Percentiles rank a stretch among this genome's conserved stretches.
Conservation (phyloP, 1,140 invertebrate species). For the Stegodyphus dumicola region DNA sequence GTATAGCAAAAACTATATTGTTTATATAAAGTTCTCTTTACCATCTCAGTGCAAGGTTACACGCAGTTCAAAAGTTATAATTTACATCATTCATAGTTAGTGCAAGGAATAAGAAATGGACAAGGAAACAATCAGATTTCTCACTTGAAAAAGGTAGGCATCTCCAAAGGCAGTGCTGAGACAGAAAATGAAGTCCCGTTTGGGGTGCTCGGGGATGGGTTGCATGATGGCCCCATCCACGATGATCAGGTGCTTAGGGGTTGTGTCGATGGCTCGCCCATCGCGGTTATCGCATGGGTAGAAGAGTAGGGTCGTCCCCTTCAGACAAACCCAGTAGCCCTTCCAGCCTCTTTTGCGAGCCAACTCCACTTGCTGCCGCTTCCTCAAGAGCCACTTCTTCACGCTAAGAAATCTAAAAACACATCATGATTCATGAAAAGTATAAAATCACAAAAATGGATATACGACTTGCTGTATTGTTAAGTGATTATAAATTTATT, state of each 20-base stretch:
- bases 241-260: constrained; percentile 96
- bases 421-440: not conserved
- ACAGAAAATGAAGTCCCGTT: constrained; percentile 97
- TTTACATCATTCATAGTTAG: too few species aligned
- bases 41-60: too few species aligned
- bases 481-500: too few species aligned
- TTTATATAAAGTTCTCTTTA: too few species aligned
- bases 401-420: constrained; percentile 89
- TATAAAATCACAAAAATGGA: too few species aligned
- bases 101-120: too few species aligned
- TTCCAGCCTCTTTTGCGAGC: constrained; percentile 96
- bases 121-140: not conserved
- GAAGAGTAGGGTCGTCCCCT: constrained; percentile 96
- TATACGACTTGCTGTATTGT: too few species aligned
- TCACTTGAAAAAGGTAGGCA: constrained; percentile 95
- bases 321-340: constrained; percentile 98
- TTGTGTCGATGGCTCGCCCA: constrained; percentile 82
- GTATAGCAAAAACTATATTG: too few species aligned
- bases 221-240: constrained; percentile 98
- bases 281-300: constrained; percentile 80
- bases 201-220: constrained; percentile 97
- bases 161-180: constrained; percentile 97
- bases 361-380: constrained; percentile 91
- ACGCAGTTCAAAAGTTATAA: too few species aligned
- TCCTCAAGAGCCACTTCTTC: constrained; percentile 97